These are phyloP conservation scores for Siphonodentalium dalli DNA, from an alignment of 2,888 invertebrate genomes.

Conservation along the genomic window DNA sequence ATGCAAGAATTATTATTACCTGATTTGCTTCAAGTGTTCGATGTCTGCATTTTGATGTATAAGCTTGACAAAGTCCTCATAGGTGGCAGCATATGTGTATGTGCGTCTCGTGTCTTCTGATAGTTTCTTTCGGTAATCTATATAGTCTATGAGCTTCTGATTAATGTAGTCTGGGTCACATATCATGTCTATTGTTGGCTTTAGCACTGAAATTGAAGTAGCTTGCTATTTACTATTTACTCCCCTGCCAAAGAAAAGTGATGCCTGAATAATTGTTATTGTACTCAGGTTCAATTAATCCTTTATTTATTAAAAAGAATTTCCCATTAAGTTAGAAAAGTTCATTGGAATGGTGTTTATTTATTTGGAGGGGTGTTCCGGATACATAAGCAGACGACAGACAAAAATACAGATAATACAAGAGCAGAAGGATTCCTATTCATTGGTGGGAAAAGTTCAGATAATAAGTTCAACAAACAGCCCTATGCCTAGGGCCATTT, in stretches of 20 bases:
- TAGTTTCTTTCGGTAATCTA: constrained; percentile 79
- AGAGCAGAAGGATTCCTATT: too few relatives aligned
- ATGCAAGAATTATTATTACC: too few relatives aligned
- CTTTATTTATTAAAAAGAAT: too few relatives aligned
- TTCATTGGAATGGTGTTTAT: too few relatives aligned
- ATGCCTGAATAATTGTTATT: background rate
- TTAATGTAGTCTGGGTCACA: constrained; percentile 93
- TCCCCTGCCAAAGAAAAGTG: background rate
- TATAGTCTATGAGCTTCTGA: constrained; percentile 82
- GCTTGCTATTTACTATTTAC: background rate
- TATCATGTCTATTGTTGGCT: constrained; percentile 81
- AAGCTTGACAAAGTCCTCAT: constrained; percentile 86
- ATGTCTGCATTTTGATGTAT: constrained; percentile 82
- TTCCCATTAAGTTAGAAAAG: too few relatives aligned
- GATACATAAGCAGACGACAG: too few relatives aligned
- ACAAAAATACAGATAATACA: too few relatives aligned
- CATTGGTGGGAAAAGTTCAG: too few relatives aligned
- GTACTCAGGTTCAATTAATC: background rate
- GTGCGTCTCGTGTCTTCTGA: constrained; percentile 77
- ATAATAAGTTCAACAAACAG: too few relatives aligned
- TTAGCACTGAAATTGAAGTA: constrained; percentile 71
- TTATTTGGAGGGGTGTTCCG: too few relatives aligned
- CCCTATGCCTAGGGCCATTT: too few relatives aligned
- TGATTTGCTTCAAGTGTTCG: constrained; percentile 83
- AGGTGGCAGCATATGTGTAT: constrained; percentile 87